Evolutionary conservation across 2,113 vertebrate genomes (phyloP), one percentile per base, ranked within the genome.

Genomic region (Stomatorhinus ivindoensis): DNA sequence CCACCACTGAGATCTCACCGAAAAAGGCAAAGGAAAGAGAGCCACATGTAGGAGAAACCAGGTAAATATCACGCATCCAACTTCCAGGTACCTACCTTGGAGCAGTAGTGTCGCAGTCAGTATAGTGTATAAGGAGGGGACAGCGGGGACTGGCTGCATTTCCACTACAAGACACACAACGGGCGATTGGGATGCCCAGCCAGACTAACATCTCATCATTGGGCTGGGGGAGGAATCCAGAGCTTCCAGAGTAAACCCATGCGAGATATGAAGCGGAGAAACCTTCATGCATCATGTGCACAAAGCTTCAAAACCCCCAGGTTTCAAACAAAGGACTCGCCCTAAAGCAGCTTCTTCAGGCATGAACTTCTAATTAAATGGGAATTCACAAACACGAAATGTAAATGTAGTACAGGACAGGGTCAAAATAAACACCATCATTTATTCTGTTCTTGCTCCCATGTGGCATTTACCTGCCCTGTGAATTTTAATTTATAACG

Each of bases 401-500:
- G 39, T 47, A 44, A 84, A 44, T 84, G 42, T 47, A 84, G 82
- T 47, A 42, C 44, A 84, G 44, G 82, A 84, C 21, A 84, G 42
- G 21, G 82, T 46, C 82, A 84, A 42, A n/a, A 46, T 21, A 84
- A 47, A 84, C 39, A 47, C 46, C 39, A 46, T 47, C 17, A 24
- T 47, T 84, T 84, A 84, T 84, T 44, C 82, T 84, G 82, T 10
- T 84, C 82, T 27, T 47, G 44, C 24, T 44, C 21, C 19, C 82
- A 24, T 42, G 35, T 84, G 82, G 44, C 82, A 84, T 84, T 84
- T 84, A 84, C 82, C 82, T 84, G 82, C 44, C 44, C 82, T 47
- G 82, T 84, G 82, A 84, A 84, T 84, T 84, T 84, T 44, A 84
- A 84, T 84, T 84, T 84, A 84, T 84, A 47, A 84, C 47, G 82